phyloP scores from a whole-genome alignment of 2,113 vertebrate species.

The Sylvietta virens region DNA sequence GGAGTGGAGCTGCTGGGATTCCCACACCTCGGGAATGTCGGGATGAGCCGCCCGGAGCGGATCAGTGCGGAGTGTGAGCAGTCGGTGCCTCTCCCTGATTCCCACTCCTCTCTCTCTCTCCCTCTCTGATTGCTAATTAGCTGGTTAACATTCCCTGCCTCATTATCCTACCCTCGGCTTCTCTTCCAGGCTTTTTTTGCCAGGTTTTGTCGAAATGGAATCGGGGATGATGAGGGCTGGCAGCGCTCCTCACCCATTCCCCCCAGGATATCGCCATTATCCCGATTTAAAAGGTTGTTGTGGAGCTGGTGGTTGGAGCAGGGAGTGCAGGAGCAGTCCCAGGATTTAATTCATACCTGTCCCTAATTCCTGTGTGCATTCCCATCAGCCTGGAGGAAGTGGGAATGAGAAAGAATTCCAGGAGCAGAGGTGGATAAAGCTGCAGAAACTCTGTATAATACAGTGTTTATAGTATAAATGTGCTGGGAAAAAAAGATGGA shows the following conservation, averaged over 20 bases:
- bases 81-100: not conserved
- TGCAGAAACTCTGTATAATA: not conserved
- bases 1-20: not conserved
- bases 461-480: not conserved
- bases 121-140: not conserved
- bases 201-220: not conserved
- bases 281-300: not conserved
- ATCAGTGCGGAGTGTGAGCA: not conserved
- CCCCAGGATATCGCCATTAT: accelerated
- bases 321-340: not conserved
- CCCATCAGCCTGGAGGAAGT: accelerated
- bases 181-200: not conserved
- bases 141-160: not conserved
- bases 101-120: not conserved
- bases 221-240: not conserved
- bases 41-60: accelerated
- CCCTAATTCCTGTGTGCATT: accelerated
- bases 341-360: not conserved
- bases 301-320: not conserved
- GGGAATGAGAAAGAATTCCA: too few species aligned
- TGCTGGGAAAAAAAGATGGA: not conserved
- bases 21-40: not conserved
- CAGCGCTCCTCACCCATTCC: not conserved
- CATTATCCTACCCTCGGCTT: slow-evolving; percentile 12
- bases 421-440: not conserved